Evolutionary conservation across 37 sponge, comb jelly and placozoan species (phyloP).

Genomic region (Mnemiopsis leidyi): DNA sequence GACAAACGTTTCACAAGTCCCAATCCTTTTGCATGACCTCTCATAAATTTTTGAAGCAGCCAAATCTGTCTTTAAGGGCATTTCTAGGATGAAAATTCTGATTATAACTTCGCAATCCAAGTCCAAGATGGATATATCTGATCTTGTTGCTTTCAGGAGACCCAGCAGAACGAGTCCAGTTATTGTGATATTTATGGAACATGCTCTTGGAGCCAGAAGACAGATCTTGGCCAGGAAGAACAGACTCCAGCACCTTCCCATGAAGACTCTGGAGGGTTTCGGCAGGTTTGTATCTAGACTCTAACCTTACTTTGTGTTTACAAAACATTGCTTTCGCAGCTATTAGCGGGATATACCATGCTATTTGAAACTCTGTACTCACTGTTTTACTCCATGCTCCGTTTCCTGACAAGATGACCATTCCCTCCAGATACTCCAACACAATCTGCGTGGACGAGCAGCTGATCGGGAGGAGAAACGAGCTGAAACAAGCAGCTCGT

Average conservation of each 20-base stretch:
- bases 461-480: not conserved
- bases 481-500: slow-evolving; percentile 21
- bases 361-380: too few species aligned
- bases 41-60: too few species aligned
- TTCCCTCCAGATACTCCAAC: not conserved
- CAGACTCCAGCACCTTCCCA: not conserved
- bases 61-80: too few species aligned
- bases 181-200: not conserved
- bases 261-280: slow-evolving; percentile 10
- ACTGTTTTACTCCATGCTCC: not conserved
- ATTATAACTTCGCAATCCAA: too few species aligned
- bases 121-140: too few species aligned
- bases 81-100: not conserved
- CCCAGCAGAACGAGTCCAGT: slow-evolving; percentile 41
- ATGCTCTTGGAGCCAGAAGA: not conserved
- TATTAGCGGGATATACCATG: too few species aligned
- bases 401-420: not conserved
- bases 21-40: not conserved
- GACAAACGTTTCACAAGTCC: not conserved
- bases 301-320: not conserved
- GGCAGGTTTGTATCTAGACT: not conserved
- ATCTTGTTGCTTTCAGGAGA: too few species aligned
- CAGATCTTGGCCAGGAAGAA: not conserved
- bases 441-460: slow-evolving; percentile 35
- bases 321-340: too few species aligned